Conservation (phyloP, 2,888 invertebrate genomes). For the Schizotus pectinicornis region DNA sequence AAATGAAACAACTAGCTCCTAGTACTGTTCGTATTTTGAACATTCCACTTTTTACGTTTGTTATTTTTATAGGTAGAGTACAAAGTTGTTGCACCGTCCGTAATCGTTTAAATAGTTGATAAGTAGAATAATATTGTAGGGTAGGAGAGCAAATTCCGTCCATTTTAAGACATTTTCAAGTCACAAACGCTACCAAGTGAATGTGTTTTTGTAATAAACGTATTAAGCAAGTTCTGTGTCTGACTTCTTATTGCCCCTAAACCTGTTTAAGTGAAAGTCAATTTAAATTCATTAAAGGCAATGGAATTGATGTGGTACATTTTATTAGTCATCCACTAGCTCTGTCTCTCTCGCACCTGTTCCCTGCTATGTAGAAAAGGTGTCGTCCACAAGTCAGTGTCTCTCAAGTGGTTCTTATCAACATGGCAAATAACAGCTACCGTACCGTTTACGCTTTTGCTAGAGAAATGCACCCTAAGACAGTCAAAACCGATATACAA, state of each 20-base stretch:
- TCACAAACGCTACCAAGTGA: background rate
- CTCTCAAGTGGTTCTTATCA: constrained; percentile 28
- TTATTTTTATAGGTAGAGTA: background rate
- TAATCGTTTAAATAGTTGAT: too few species aligned
- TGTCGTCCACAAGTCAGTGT: constrained; percentile 13
- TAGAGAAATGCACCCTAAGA: constrained; percentile 78
- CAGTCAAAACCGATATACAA: constrained; percentile 69
- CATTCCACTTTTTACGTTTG: background rate
- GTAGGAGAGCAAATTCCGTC: constrained; percentile 8
- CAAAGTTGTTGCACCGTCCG: too few species aligned
- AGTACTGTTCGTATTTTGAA: background rate
- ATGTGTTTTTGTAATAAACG: constrained; percentile 1
- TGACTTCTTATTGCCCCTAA: constrained; percentile 4
- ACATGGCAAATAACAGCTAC: constrained; percentile 48
- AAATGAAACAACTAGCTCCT: too few species aligned
- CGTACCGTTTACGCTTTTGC: constrained; percentile 79
- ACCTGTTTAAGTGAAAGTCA: constrained; percentile 19
- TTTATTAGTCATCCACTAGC: constrained; percentile 22
- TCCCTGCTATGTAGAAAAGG: constrained; percentile 12
- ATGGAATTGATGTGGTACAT: constrained; percentile 11
- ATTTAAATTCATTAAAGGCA: constrained; percentile 19
- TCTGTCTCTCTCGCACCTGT: constrained; percentile 19
- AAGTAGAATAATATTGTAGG: too few species aligned
- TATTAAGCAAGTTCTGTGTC: constrained; percentile 3
- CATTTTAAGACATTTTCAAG: constrained; percentile 6